Percentiles rank a stretch among this genome's conserved stretches.
phyloP scores from a whole-genome alignment of 2,888 invertebrate species.

The Portevinia maculata region DNA sequence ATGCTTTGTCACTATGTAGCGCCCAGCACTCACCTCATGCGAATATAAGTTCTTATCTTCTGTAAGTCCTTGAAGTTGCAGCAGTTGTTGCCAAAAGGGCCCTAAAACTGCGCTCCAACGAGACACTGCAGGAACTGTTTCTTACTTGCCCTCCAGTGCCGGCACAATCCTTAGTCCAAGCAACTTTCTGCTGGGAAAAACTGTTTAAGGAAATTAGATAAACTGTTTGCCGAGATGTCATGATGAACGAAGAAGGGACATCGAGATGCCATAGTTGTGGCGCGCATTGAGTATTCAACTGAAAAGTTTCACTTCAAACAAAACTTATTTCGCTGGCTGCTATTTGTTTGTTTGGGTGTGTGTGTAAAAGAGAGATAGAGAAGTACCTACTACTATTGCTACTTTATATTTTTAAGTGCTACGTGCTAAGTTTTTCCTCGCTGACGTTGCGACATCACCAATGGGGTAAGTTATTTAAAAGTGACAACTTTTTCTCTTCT shows the following conservation, averaged over 20 bases:
- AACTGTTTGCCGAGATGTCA: constrained; percentile 74
- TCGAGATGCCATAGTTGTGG: constrained; percentile 31
- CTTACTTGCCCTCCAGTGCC: constrained; percentile 1
- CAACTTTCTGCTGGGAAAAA: constrained; percentile 61
- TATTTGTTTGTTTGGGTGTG: not conserved
- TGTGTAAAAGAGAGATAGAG: not conserved
- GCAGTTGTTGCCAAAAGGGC: constrained; percentile 61
- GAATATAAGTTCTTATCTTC: constrained; percentile 56
- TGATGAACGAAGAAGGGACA: constrained; percentile 57
- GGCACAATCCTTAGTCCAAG: not conserved
- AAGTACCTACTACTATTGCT: constrained; percentile 26
- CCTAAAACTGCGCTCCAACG: constrained; percentile 48
- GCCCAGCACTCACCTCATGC: constrained; percentile 41
- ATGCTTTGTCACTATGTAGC: constrained; percentile 62
- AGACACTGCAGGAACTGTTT: constrained; percentile 29
- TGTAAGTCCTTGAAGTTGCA: constrained; percentile 45
- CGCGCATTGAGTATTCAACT: constrained; percentile 63
- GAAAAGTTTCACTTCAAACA: constrained; percentile 65
- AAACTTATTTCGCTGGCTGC: constrained; percentile 40
- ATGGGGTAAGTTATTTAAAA: constrained; percentile 73
- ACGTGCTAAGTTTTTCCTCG: constrained; percentile 24
- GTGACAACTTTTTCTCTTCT: constrained; percentile 66
- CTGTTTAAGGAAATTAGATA: constrained; percentile 73
- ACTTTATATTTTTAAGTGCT: constrained; percentile 66
- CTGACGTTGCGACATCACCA: constrained; percentile 52